Base-by-base conservation (phyloP, 2,888 invertebrate species). In the Meloe dianella region DNA sequence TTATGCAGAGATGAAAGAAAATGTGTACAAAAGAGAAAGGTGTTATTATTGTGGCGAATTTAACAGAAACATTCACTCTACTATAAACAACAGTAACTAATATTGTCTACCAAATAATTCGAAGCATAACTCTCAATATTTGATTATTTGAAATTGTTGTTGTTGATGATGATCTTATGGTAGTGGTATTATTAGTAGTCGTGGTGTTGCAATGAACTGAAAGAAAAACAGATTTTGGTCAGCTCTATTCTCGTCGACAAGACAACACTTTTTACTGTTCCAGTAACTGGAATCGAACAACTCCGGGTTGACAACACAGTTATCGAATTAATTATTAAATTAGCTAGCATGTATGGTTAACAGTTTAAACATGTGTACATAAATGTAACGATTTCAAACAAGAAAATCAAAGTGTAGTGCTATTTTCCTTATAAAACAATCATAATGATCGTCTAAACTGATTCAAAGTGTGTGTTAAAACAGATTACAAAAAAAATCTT, bases 291-390 rank as follows among this genome's bases (percentile, higher is more conserved):
- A 54, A 54, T 24, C 54, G 12, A 24, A 54, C 12, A 24, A 24
- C 54, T 54, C 22, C 22, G 24, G 24, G 54, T 54, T 54, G 54
- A 54, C 24, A 54, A 54, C 54, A 54, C 54, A 54, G 54, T 54
- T 54, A 54, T 22, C 4, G 22, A 4, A 54, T 24, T 24, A 54
- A 14, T 17, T n/a, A 6, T 35, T 35, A 35, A 35, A 35, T 35
- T n/a, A n/a, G 17, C 6, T n/a, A n/a, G n/a, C 4, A 17, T 41
- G n/a, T 41, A 4, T 6, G 6, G 38, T 17, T 17, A 17, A 41
- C 6, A 38, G 8, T 32, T 41, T 41, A 35, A 35, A 41, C n/a
- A 41, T 41, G 41, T 41, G 41, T n/a, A 41, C 41, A 41, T 41
- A 35, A 17, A 7, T 41, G 1, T 17, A 22, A 51, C 5, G 5